Evolutionary conservation across 2,888 invertebrate species (phyloP).

Genomic region (Microdon myrmicae): DNA sequence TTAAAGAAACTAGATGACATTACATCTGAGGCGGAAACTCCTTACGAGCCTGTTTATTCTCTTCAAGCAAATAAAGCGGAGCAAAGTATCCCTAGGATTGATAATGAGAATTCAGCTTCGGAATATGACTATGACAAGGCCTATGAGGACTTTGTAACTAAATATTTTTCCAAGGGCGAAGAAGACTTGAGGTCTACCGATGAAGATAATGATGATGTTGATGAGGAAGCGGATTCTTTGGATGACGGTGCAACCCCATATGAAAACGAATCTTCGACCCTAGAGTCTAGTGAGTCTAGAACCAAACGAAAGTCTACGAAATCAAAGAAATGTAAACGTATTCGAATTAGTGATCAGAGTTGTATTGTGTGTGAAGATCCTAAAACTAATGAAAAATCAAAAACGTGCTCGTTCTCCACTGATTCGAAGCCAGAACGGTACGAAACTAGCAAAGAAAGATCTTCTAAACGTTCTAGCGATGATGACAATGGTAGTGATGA

Average conservation of each 20-base stretch:
- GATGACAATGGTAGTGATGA: conserved; percentile 42
- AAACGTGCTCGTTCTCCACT: conserved; percentile 82
- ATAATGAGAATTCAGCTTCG: conserved; percentile 45
- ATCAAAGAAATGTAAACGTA: conserved; percentile 70
- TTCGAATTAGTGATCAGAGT: conserved; percentile 70
- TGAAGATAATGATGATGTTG: conserved; percentile 26
- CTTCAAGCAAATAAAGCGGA: conserved; percentile 22
- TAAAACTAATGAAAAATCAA: conserved; percentile 79
- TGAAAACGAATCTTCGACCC: conserved; percentile 21
- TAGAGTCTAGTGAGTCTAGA: conserved; percentile 7
- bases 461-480: conserved; percentile 68
- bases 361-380: conserved; percentile 81
- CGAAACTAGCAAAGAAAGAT: conserved; percentile 73
- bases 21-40: conserved; percentile 29
- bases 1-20: conserved; percentile 39
- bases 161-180: conserved; percentile 69
- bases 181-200: conserved; percentile 58
- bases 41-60: conserved; percentile 11
- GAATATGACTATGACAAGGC: conserved; percentile 60
- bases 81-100: conserved; percentile 23
- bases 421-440: conserved; percentile 78
- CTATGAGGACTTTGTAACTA: conserved; percentile 62
- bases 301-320: conserved; percentile 35
- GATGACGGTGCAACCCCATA: conserved; percentile 30
- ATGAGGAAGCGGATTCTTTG: conserved; percentile 23